These are phyloP conservation scores for Trinectes maculatus DNA, from an alignment of 2,113 vertebrate species.

Conservation along the genomic window DNA sequence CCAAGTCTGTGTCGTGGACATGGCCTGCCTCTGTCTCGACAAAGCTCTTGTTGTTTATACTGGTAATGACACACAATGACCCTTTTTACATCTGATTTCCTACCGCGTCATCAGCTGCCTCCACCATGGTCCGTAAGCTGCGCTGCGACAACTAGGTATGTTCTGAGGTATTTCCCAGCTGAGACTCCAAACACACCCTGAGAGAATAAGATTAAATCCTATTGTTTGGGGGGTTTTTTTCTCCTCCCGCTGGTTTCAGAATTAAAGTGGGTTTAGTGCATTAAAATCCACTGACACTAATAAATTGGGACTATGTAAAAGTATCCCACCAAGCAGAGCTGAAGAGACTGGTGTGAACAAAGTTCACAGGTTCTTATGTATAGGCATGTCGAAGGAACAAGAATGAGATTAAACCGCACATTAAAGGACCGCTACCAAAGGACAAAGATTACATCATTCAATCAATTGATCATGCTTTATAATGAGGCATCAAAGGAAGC, in stretches of 20 bases:
- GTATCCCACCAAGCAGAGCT: slow-evolving; percentile 22
- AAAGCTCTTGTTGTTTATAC: slow-evolving; percentile 74
- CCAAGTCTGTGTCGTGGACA: slow-evolving; percentile 35
- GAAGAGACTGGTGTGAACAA: slow-evolving; percentile 9
- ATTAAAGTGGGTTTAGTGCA: slow-evolving; percentile 61
- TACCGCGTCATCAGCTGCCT: slow-evolving; percentile 25
- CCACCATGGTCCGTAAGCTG: slow-evolving; percentile 17
- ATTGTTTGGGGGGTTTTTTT: slow-evolving; percentile 43
- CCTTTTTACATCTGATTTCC: slow-evolving; percentile 55
- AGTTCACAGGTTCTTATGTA: not conserved
- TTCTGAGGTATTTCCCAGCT: slow-evolving; percentile 44
- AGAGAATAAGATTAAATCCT: slow-evolving; percentile 50
- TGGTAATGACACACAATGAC: slow-evolving; percentile 65
- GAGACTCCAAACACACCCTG: slow-evolving; percentile 52
- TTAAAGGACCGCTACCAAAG: too few species aligned
- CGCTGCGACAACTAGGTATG: slow-evolving; percentile 25
- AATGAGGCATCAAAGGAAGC: too few species aligned
- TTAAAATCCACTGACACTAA: slow-evolving; percentile 51
- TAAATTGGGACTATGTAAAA: slow-evolving; percentile 21
- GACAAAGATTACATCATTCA: too few species aligned
- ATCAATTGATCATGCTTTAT: too few species aligned
- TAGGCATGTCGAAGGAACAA: too few species aligned
- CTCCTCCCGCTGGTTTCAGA: slow-evolving; percentile 40
- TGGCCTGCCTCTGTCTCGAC: slow-evolving; percentile 45
- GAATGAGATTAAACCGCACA: too few species aligned